These are phyloP conservation scores for Dermolepida albohirtum DNA, from an alignment of 2,888 invertebrate genomes.

Conservation along the genomic window DNA sequence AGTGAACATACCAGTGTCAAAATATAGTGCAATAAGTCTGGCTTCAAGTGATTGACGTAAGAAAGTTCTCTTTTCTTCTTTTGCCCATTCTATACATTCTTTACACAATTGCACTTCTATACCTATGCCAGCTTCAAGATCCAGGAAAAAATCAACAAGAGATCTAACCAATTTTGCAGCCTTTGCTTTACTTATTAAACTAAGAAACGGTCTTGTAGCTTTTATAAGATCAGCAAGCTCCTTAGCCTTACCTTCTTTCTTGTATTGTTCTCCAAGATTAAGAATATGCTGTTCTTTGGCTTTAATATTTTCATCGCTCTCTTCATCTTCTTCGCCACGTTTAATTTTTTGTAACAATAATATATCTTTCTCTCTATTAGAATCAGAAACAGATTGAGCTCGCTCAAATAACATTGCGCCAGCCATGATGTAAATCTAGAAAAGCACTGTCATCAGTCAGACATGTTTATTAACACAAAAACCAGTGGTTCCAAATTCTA, in stretches of 20 bases:
- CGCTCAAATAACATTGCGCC: slow-evolving; percentile 92
- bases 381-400: slow-evolving; percentile 80
- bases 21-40: slow-evolving; percentile 93
- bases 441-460: slow-evolving; percentile 65
- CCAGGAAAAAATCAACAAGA: slow-evolving; percentile 96
- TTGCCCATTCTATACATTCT: slow-evolving; percentile 99
- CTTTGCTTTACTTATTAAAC: slow-evolving; percentile 97
- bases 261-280: slow-evolving; percentile 91
- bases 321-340: slow-evolving; percentile 81
- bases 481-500: slow-evolving; percentile 41
- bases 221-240: slow-evolving; percentile 93
- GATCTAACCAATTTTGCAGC: slow-evolving; percentile 98
- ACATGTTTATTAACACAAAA: slow-evolving; percentile 39
- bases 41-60: slow-evolving; percentile 96
- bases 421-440: slow-evolving; percentile 76
- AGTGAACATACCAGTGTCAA: slow-evolving; percentile 89
- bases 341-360: slow-evolving; percentile 82
- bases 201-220: slow-evolving; percentile 94
- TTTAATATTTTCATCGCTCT: slow-evolving; percentile 89
- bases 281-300: slow-evolving; percentile 94
- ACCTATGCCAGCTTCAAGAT: slow-evolving; percentile 95
- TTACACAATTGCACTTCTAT: slow-evolving; percentile 93
- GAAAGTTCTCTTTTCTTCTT: slow-evolving; percentile 96
- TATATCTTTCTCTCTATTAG: slow-evolving; percentile 81
- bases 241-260: slow-evolving; percentile 93